phyloP scores from a whole-genome alignment of 2,888 invertebrate species.

The Norana najaformis region DNA sequence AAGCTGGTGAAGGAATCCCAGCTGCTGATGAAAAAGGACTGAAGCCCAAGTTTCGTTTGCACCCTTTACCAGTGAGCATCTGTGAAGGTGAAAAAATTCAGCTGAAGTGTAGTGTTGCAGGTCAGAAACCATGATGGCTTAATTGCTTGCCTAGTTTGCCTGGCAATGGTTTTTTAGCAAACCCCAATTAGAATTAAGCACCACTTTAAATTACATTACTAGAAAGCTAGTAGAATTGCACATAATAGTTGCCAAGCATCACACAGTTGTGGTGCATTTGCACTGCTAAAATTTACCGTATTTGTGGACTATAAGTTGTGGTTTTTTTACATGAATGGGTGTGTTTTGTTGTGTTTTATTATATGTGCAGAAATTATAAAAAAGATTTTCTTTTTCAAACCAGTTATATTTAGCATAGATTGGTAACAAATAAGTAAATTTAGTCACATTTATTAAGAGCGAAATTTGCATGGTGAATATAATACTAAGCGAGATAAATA shows the following conservation, averaged over 20 bases:
- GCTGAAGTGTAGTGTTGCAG: slow-evolving; percentile 38
- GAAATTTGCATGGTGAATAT: too few species aligned
- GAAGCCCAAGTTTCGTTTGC: slow-evolving; percentile 29
- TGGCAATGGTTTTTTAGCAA: neutral
- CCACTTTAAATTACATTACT: neutral
- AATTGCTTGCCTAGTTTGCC: neutral
- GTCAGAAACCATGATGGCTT: slow-evolving; percentile 21
- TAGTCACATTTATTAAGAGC: too few species aligned
- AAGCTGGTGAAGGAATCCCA: neutral
- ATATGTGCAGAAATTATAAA: too few species aligned
- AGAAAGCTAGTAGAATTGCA: neutral
- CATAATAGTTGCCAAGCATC: neutral
- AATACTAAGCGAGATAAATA: too few species aligned
- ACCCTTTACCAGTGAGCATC: slow-evolving; percentile 33
- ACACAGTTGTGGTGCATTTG: neutral
- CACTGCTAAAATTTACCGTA: too few species aligned
- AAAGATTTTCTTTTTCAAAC: too few species aligned
- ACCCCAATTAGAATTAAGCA: too few species aligned
- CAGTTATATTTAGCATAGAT: too few species aligned
- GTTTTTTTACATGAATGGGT: too few species aligned
- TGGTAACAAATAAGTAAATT: too few species aligned
- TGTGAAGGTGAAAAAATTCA: slow-evolving; percentile 35
- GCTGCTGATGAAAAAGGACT: neutral
- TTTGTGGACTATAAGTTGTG: too few species aligned
- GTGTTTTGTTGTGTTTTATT: too few species aligned